Conservation (phyloP, 2,888 invertebrate genomes). For the Chrysomela aeneicollis region DNA sequence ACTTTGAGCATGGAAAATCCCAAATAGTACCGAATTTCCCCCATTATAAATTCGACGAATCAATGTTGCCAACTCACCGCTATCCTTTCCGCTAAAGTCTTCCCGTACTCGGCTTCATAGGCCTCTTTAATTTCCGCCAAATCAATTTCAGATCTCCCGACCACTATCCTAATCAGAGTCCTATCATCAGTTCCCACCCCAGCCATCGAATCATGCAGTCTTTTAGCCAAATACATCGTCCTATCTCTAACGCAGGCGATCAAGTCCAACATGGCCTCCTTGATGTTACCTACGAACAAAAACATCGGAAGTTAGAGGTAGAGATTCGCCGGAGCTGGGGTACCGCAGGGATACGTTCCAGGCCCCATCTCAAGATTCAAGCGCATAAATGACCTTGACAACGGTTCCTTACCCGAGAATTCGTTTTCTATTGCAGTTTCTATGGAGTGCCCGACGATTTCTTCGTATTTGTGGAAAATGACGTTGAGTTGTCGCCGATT, state of each 20-base stretch:
- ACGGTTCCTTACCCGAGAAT: slow-evolving; percentile 68
- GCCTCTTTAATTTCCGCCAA: slow-evolving; percentile 83
- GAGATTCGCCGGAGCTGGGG: background rate
- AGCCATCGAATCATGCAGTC: slow-evolving; percentile 87
- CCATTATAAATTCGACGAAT: background rate
- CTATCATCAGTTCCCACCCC: slow-evolving; percentile 89
- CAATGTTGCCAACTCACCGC: slow-evolving; percentile 67
- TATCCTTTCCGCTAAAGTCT: slow-evolving; percentile 80
- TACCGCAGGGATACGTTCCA: background rate
- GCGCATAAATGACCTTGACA: slow-evolving; percentile 62
- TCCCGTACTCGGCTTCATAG: slow-evolving; percentile 77
- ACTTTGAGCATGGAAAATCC: background rate
- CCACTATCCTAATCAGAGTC: slow-evolving; percentile 84
- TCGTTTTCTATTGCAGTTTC: slow-evolving; percentile 82
- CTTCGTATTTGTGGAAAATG: slow-evolving; percentile 73
- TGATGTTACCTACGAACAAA: slow-evolving; percentile 68
- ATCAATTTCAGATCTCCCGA: slow-evolving; percentile 85
- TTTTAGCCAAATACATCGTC: slow-evolving; percentile 82
- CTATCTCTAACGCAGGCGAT: slow-evolving; percentile 76
- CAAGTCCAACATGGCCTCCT: slow-evolving; percentile 81
- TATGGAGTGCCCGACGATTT: slow-evolving; percentile 79
- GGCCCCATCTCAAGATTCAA: no score
- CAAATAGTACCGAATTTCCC: no score
- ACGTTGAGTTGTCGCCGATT: slow-evolving; percentile 70
- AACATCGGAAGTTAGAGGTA: background rate